A percentile compares a stretch with the other conserved stretches of the same genome.
phyloP scores from a whole-genome alignment of 2,113 vertebrate species.

The Pontoporia blainvillei region DNA sequence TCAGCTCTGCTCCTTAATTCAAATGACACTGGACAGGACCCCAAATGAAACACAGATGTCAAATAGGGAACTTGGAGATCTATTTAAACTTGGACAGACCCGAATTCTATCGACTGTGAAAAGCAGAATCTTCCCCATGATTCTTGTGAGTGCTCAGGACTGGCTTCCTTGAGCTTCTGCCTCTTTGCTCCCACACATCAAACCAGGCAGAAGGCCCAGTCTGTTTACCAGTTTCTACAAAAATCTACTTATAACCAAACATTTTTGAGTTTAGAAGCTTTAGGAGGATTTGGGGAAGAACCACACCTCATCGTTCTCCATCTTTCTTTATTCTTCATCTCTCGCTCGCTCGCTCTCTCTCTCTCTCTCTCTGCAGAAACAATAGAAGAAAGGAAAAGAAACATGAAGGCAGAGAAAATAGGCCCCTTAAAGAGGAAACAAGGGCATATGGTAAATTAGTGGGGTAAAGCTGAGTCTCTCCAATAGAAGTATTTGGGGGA shows the following conservation, averaged over 20 bases:
- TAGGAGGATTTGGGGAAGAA: neutral
- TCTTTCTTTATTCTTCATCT: neutral
- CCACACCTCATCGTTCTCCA: neutral
- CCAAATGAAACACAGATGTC: slow-evolving; percentile 24
- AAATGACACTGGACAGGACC: neutral
- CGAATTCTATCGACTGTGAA: neutral
- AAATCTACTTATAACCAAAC: neutral
- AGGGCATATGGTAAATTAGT: neutral
- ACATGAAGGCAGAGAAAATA: neutral
- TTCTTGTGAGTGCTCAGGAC: neutral
- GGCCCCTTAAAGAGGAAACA: neutral
- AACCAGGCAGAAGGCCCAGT: neutral
- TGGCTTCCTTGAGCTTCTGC: neutral
- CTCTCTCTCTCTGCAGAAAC: neutral
- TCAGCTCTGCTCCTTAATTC: neutral
- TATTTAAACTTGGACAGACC: neutral
- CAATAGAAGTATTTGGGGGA: neutral
- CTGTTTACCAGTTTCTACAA: neutral
- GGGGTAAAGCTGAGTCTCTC: neutral
- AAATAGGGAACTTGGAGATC: neutral
- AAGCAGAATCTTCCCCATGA: neutral
- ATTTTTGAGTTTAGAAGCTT: neutral
- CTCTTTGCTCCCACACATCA: neutral
- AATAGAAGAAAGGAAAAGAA: neutral
- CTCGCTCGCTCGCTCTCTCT: neutral